A percentile compares a stretch with the other conserved stretches of the same genome.
These are phyloP conservation scores for Turnix velox DNA, from an alignment of 2,113 vertebrate species.

Conservation along the genomic window DNA sequence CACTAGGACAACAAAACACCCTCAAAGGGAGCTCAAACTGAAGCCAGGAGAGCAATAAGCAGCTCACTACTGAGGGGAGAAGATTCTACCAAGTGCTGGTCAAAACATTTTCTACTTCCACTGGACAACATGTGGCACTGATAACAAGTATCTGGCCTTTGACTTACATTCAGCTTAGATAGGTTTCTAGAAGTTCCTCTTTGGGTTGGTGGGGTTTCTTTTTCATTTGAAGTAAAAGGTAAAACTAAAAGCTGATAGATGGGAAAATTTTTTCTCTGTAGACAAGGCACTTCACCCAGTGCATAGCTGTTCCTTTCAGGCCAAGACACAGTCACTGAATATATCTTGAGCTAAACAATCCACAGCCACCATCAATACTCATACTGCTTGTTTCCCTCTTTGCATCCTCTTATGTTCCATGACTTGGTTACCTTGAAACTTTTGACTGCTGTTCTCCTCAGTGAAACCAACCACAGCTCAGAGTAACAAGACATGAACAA, in stretches of 20 bases:
- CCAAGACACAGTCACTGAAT: neutral
- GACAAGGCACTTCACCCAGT: neutral
- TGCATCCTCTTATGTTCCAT: fast-evolving
- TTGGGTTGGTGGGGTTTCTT: neutral
- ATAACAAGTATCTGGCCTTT: neutral
- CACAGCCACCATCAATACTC: neutral
- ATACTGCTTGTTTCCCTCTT: neutral
- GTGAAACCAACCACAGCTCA: neutral
- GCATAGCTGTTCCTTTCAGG: neutral
- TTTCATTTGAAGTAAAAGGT: neutral
- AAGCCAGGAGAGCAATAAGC: neutral
- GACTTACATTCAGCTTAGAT: neutral
- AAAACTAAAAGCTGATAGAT: neutral
- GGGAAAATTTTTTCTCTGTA: neutral
- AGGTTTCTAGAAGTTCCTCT: neutral
- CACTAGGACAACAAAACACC: neutral
- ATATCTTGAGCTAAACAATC: neutral
- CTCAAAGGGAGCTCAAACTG: neutral
- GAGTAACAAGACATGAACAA: neutral
- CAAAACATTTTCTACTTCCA: neutral
- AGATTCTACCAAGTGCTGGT: neutral
- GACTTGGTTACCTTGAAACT: neutral
- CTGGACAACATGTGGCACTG: neutral
- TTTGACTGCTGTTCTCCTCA: neutral
- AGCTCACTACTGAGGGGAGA: neutral